Evolutionary conservation across 35 echinoderm and acorn worm genomes (phyloP).

Genomic region (Ophiothrix spiculata): DNA sequence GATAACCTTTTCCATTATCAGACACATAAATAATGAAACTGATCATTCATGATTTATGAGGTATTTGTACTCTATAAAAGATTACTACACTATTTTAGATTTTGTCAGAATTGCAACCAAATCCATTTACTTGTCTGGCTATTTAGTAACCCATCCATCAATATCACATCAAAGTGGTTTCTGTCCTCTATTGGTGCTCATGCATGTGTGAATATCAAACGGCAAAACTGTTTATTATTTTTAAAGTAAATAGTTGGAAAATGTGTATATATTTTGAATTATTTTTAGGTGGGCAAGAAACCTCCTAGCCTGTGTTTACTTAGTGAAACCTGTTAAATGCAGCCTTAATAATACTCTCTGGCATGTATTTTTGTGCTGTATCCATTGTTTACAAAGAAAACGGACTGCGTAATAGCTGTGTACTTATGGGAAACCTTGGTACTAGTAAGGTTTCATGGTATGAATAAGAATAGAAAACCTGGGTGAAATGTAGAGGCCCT

Average conservation of each 20-base stretch:
- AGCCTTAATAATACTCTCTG: not conserved
- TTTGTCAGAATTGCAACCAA: too few relatives aligned
- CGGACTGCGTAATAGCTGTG: not conserved
- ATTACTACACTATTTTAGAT: too few relatives aligned
- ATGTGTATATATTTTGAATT: not conserved
- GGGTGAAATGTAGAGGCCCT: not conserved
- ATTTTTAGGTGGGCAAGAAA: not conserved
- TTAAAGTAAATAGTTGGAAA: not conserved
- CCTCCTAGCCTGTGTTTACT: not conserved
- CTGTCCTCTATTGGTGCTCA: not conserved
- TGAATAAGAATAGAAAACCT: not conserved
- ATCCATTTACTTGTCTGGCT: not conserved
- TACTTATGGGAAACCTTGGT: not conserved
- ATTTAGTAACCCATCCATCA: not conserved
- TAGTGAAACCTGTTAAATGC: not conserved
- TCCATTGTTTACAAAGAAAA: not conserved
- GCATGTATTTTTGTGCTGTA: not conserved
- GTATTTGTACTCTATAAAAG: too few relatives aligned
- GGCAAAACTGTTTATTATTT: not conserved
- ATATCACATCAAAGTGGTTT: not conserved
- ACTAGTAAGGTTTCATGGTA: not conserved
- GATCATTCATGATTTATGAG: too few relatives aligned
- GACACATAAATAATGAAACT: too few relatives aligned
- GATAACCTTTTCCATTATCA: too few relatives aligned
- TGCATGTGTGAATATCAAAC: not conserved